phyloP scores from a whole-genome alignment of 1,140 invertebrate species.

The Belonocnema kinseyi region DNA sequence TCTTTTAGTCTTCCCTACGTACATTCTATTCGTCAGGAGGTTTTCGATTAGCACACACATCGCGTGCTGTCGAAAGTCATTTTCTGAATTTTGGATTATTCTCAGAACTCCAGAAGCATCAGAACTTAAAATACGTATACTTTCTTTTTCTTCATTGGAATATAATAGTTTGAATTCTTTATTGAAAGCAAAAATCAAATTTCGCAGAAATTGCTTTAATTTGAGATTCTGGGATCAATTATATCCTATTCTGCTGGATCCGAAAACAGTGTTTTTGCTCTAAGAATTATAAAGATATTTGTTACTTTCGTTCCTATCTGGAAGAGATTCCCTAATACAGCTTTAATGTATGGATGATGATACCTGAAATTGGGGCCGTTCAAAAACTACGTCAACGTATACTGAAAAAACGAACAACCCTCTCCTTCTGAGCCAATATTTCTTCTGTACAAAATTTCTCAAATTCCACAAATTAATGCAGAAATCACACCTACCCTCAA shows the following conservation, averaged over 20 bases:
- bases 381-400: no score
- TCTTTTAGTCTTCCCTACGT: conserved; percentile 16
- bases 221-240: neutral
- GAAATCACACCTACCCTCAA: no score
- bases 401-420: no score
- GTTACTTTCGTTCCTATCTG: no score
- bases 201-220: neutral
- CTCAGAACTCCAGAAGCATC: conserved; percentile 1
- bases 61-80: conserved; percentile 40
- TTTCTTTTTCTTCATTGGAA: neutral
- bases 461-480: no score
- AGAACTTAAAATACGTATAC: neutral
- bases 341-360: no score
- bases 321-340: no score
- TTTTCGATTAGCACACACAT: conserved; percentile 48
- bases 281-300: neutral
- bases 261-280: neutral
- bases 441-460: no score
- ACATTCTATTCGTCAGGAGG: conserved; percentile 42
- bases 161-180: neutral
- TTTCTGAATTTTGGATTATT: conserved; percentile 25
- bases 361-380: no score
- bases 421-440: no score
- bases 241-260: neutral
- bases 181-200: neutral